Evolutionary conservation across 2,113 vertebrate genomes (phyloP).

Genomic region (Hemibates koningsi): DNA sequence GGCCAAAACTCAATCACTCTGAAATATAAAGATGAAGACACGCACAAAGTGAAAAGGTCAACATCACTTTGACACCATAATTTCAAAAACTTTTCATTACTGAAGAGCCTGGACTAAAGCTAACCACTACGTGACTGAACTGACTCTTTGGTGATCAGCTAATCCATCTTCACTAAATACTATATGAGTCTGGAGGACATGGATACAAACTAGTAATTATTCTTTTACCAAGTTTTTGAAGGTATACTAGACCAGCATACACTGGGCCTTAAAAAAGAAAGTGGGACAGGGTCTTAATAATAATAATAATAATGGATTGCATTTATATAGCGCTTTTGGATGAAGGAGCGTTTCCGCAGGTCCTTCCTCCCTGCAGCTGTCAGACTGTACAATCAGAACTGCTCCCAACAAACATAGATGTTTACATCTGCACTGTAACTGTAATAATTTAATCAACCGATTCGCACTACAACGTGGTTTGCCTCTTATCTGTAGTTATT

Average conservation of each 20-base stretch:
- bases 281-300: background rate
- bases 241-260: background rate
- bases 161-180: background rate
- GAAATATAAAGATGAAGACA: background rate
- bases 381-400: no score
- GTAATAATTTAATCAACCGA: no score
- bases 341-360: no score
- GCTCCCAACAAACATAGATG: no score
- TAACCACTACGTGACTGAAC: background rate
- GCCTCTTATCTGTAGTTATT: no score
- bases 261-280: background rate
- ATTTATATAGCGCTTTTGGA: rapidly evolving
- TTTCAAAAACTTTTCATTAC: background rate
- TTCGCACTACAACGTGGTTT: no score
- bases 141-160: background rate
- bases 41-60: background rate
- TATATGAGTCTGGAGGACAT: background rate
- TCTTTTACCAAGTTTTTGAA: background rate
- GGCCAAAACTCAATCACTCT: background rate
- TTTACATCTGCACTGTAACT: no score
- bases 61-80: background rate
- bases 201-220: background rate
- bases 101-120: background rate
- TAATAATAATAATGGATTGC: background rate
- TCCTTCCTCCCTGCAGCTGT: no score